These are phyloP conservation scores for Sceliomorpha sp. DNA, from an alignment of 2,888 invertebrate genomes.

Conservation along the genomic window DNA sequence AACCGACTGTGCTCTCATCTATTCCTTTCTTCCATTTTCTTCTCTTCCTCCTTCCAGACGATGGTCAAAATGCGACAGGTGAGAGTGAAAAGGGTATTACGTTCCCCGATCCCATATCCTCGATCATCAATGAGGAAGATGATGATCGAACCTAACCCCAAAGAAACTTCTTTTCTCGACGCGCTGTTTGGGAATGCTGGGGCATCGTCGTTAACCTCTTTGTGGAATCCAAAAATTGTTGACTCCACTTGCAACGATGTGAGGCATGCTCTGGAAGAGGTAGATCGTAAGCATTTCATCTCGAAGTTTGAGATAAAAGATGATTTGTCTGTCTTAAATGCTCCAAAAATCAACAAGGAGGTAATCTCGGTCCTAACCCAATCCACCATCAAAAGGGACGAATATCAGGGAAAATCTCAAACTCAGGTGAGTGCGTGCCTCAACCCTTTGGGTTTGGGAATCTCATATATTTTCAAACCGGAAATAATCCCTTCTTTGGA, in stretches of 20 bases:
- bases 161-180: background rate
- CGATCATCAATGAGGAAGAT: too few species aligned
- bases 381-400: constrained; percentile 13
- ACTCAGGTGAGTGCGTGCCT: constrained; percentile 15
- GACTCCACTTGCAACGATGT: background rate
- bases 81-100: too few species aligned
- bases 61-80: too few species aligned
- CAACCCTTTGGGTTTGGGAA: too few species aligned
- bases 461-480: constrained; percentile 10
- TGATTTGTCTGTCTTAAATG: background rate
- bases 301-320: background rate
- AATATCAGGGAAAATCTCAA: constrained; percentile 16
- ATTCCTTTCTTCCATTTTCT: too few species aligned
- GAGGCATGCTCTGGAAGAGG: constrained; percentile 1
- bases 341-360: constrained; percentile 22
- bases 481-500: background rate
- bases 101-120: too few species aligned
- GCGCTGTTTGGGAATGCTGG: constrained; percentile 4
- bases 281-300: background rate
- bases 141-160: too few species aligned
- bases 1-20: too few species aligned
- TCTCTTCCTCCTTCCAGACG: too few species aligned
- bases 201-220: background rate
- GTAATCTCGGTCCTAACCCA: constrained; percentile 2
- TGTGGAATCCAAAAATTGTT: constrained; percentile 4